These are phyloP conservation scores for Ascaphus truei DNA, from an alignment of 2,113 vertebrate genomes.

Conservation along the genomic window DNA sequence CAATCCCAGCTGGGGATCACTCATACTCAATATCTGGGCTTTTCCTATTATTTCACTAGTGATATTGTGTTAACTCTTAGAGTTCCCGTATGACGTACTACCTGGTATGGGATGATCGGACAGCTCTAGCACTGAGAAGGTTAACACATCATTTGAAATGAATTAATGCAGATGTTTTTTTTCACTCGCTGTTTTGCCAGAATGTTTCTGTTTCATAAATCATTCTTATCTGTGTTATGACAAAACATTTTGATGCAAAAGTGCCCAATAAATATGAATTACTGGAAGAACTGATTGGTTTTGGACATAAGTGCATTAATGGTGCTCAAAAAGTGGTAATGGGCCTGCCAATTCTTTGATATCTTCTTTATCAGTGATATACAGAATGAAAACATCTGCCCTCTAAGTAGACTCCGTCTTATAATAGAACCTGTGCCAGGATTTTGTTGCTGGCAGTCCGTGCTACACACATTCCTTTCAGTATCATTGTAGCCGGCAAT, in stretches of 20 bases:
- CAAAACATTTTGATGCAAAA: conserved; percentile 7
- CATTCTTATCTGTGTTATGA: conserved; percentile 15
- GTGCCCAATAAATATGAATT: conserved; percentile 15
- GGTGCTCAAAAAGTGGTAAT: conserved; percentile 2
- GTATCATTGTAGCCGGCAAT: neutral
- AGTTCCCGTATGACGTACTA: no score
- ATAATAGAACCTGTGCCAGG: neutral
- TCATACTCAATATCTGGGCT: neutral
- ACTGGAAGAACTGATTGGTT: neutral
- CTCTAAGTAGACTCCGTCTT: neutral
- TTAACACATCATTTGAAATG: neutral
- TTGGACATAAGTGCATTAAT: neutral
- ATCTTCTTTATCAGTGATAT: neutral
- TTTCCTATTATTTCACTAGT: no score
- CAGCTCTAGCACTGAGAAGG: no score
- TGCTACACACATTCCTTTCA: neutral
- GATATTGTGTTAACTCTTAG: no score
- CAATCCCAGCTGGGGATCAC: neutral
- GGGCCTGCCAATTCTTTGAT: neutral
- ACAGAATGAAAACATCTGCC: conserved; percentile 25
- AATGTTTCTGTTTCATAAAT: conserved; percentile 7
- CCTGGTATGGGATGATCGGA: no score
- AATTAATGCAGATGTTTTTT: conserved; percentile 12
- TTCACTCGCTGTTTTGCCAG: conserved; percentile 7
- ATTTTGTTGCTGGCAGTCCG: neutral